Evolutionary conservation across 1,140 invertebrate species (phyloP), one percentile per base, ranked within the genome.

Genomic region (Drosophila pachea): DNA sequence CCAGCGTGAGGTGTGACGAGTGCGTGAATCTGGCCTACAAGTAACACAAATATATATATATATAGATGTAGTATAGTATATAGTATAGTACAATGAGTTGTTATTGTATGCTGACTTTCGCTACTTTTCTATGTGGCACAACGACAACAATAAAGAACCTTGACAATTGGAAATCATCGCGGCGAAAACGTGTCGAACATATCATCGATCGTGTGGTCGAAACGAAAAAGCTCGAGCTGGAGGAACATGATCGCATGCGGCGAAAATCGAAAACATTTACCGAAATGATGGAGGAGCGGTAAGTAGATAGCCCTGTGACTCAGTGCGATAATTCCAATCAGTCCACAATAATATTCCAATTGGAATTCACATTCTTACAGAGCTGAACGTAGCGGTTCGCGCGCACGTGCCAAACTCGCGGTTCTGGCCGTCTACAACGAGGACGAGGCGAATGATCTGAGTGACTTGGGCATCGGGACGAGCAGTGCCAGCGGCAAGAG

Each of bases 281-380:
- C 86, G 96, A 98, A 90, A 98, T 98, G 93, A 93, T 97, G 91
- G 95, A 97, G 89, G 95, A 97, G 90, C 94, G 96, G 94, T 95
- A 89, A 91, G 90, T 84, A 64, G 65, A 33, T 12, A 43, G 12
- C 7, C 2, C 35, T 36, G 22, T 22, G 22, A 36, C 35, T 36
- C 8, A 36, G 35, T 36, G 22, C 22, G 22, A 22, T 1, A 22
- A 22, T 22, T 22, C 22, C 22, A 22, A 22, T 22, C 22, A 36
- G 35, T 36, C 6, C 1, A 36, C 8, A 48, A n/a, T 54, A 4
- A 43, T 5, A 35, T 35, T 29, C 11, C 4, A 52, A 35, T 50
- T 62, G 0, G 0, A 31, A 31, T 56, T 70, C 42, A 0, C 7
- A 52, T 43, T 33, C 14, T 12, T 4, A 0, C 88, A 93, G 92